A percentile compares a stretch with the other conserved stretches of the same genome.
phyloP scores from a whole-genome alignment of 2,797 vertebrate species.

The Numenius phaeopus region DNA sequence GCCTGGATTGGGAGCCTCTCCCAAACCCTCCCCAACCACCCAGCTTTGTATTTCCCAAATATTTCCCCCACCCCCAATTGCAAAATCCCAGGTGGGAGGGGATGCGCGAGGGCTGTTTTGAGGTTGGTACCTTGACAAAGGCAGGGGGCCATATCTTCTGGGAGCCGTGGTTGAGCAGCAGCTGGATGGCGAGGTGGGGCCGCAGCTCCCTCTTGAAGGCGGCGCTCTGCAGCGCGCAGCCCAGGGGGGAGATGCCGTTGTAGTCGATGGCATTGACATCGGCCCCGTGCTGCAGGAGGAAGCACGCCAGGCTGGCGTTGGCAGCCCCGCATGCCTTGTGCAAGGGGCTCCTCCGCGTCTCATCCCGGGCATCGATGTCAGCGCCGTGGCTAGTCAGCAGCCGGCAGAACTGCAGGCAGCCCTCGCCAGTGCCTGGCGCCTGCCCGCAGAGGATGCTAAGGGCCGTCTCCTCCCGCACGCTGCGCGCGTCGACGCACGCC shows the following conservation, averaged over 20 bases:
- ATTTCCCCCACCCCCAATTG: accelerated
- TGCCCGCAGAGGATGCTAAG: conserved; percentile 73
- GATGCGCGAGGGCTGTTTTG: accelerated
- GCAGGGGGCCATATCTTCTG: conserved; percentile 79
- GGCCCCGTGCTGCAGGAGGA: conserved; percentile 73
- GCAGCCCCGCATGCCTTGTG: conserved; percentile 80
- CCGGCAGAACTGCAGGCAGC: conserved; percentile 68
- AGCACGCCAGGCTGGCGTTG: conserved; percentile 51
- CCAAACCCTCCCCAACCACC: accelerated
- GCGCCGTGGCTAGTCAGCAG: conserved; percentile 70
- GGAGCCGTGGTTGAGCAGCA: conserved; percentile 82
- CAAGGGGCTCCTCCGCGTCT: conserved; percentile 75
- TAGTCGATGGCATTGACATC: conserved; percentile 81
- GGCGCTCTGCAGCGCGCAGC: conserved; percentile 66
- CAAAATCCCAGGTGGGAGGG: accelerated
- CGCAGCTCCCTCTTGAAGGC: conserved; percentile 15
- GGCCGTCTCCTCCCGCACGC: conserved; percentile 69
- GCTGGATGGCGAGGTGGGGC: conserved; percentile 68
- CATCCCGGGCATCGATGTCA: conserved; percentile 58
- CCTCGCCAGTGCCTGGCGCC: accelerated
- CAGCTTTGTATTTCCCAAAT: neutral
- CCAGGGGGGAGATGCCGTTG: conserved; percentile 75
- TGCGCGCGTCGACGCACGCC: conserved; percentile 65
- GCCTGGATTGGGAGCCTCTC: accelerated
- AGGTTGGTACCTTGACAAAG: conserved; percentile 74